Percentiles rank a stretch among this genome's conserved stretches.
These are phyloP conservation scores for Strigops habroptila DNA, from an alignment of 2,113 vertebrate genomes.

Conservation along the genomic window DNA sequence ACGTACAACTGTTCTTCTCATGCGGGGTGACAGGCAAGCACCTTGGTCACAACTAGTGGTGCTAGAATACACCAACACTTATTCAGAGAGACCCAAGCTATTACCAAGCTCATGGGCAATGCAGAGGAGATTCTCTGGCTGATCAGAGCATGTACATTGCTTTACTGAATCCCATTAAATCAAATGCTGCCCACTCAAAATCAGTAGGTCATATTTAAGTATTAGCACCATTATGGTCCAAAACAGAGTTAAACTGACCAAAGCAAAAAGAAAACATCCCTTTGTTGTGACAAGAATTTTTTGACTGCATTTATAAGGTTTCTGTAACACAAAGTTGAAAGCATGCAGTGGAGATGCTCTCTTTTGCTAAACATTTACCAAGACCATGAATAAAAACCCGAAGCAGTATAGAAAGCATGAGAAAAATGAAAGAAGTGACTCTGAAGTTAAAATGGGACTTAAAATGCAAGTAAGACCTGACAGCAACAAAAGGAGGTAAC, in stretches of 20 bases:
- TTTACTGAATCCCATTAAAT: neutral
- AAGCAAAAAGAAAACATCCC: neutral
- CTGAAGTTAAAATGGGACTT: neutral
- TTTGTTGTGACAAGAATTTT: neutral
- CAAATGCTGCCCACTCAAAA: neutral
- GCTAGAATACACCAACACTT: neutral
- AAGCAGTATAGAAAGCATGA: neutral
- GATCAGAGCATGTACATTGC: neutral
- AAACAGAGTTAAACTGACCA: neutral
- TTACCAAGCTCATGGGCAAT: neutral
- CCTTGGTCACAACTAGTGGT: neutral
- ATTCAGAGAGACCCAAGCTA: neutral
- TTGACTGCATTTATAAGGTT: neutral
- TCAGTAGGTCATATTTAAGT: neutral
- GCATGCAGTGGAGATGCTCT: neutral
- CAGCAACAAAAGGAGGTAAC: neutral
- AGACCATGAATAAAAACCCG: neutral
- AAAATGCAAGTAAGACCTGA: neutral
- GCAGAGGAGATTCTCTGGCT: neutral
- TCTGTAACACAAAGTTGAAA: neutral
- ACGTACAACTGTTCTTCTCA: neutral
- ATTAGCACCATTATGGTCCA: neutral
- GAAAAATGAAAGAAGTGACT: neutral
- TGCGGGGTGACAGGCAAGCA: neutral
- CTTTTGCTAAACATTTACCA: neutral